A percentile compares a stretch with the other conserved stretches of the same genome.
phyloP scores from a whole-genome alignment of 2,113 vertebrate species.

The Marcusenius ussheri region DNA sequence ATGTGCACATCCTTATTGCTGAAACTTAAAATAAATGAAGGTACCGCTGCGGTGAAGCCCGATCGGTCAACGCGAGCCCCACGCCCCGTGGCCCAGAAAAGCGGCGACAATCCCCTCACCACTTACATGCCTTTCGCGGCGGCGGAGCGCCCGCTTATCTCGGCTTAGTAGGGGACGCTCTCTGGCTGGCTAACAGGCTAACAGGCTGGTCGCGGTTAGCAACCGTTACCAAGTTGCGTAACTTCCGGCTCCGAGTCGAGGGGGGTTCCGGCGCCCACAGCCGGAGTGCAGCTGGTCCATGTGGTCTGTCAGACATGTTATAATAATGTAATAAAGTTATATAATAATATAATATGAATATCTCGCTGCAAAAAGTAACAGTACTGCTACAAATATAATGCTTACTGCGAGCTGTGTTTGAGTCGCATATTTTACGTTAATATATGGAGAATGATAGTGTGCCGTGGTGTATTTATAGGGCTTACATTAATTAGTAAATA shows the following conservation, averaged over 20 bases:
- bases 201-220: neutral
- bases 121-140: neutral
- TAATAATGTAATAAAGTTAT: neutral
- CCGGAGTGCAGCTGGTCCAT: neutral
- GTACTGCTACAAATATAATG: neutral
- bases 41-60: neutral
- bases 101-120: neutral
- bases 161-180: neutral
- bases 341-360: neutral
- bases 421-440: neutral
- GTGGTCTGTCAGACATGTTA: neutral
- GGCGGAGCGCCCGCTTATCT: neutral
- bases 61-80: neutral
- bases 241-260: conserved; percentile 43
- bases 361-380: neutral
- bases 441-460: neutral
- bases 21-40: neutral
- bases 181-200: neutral
- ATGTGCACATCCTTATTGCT: neutral
- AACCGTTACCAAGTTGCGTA: conserved; percentile 48
- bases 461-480: neutral
- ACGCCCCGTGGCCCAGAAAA: neutral
- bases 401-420: neutral
- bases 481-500: neutral
- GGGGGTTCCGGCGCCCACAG: neutral